Conservation (phyloP, 2,113 vertebrate genomes). For the Riparia riparia region DNA sequence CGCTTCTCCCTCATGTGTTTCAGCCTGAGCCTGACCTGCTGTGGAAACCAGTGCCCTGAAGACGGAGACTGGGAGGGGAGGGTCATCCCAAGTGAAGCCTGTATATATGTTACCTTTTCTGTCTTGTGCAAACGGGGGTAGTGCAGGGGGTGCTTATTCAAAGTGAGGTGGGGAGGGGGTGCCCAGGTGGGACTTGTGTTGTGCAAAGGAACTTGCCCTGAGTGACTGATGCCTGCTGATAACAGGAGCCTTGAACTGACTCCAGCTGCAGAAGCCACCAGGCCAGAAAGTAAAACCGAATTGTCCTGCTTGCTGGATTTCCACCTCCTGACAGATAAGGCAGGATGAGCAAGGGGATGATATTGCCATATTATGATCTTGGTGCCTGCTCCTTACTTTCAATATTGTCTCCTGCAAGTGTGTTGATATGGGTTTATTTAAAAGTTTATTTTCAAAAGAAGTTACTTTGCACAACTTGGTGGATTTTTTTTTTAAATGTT, state of each 20-base stretch:
- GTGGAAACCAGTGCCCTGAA: background rate
- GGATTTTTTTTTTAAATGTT: slow-evolving; percentile 5
- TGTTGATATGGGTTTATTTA: slow-evolving; percentile 73
- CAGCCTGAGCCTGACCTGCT: slow-evolving; percentile 1
- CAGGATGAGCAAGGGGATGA: slow-evolving; percentile 1
- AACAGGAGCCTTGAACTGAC: background rate
- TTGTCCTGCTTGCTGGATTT: background rate
- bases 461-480: slow-evolving; percentile 77
- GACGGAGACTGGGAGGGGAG: background rate
- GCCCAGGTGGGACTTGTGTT: slow-evolving; percentile 3
- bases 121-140: slow-evolving; percentile 54
- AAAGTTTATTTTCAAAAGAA: slow-evolving; percentile 49
- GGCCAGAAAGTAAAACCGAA: background rate
- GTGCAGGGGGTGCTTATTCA: slow-evolving; percentile 23
- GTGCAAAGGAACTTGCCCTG: background rate
- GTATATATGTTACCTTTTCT: slow-evolving; percentile 66
- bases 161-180: slow-evolving; percentile 42
- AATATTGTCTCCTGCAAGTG: slow-evolving; percentile 35
- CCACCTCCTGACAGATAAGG: background rate
- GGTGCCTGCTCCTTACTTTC: slow-evolving; percentile 73
- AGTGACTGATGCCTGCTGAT: slow-evolving; percentile 1
- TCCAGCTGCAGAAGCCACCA: background rate
- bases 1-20: background rate
- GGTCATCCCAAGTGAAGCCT: background rate
- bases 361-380: slow-evolving; percentile 59